Evolutionary conservation across 1,140 invertebrate species (phyloP), one percentile per base, ranked within the genome.

Genomic region (Brachionus koreanus): DNA sequence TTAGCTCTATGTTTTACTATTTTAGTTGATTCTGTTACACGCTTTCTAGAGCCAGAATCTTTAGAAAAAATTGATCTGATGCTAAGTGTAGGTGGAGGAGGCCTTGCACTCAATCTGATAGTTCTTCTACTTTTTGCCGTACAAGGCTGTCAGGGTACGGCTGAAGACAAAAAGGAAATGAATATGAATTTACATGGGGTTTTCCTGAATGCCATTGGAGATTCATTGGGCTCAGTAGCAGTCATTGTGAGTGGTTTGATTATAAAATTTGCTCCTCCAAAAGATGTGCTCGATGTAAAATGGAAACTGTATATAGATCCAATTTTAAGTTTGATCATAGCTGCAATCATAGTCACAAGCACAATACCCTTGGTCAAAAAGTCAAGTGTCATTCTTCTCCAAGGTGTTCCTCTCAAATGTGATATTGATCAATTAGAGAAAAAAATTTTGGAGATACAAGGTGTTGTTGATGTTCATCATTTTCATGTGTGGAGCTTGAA

Each of bases 121-220:
- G 25, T 37, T 2, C 13, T 63, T 4, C 3, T 81, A 19, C 9
- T 42, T 10, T 43, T 81, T 25, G 29, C 49, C 6, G 7, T 79
- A 2, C 43, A 35, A 39, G 61, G 29, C 23, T 65, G 61, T 23
- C 61, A 65, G 12, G 61, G 23, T 1, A 57, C 6, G 12, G 16
- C 12, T 2, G 52, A 57, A n/a, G 16, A 13, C 23, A 42, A 42
- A 42, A 42, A 42, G 6, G 39, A 13, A 13, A 42, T 42, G 39
- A 42, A 42, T 5, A 42, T 98, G 93, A 98, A 98, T 86, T 98
- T 98, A 94, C 91, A 93, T 67, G 96, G 95, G n/a, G 96, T 97
- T 0, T 98, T 97, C 87, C 90, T 98, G 57, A 96, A 98, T 87
- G 92, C 98, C 5, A 86, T 98, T 0, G 96, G 95, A 33, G 96